Evolutionary conservation across 2,113 vertebrate species (phyloP), one percentile per base, ranked within the genome.

Genomic region (Tricholaema leucomelas): DNA sequence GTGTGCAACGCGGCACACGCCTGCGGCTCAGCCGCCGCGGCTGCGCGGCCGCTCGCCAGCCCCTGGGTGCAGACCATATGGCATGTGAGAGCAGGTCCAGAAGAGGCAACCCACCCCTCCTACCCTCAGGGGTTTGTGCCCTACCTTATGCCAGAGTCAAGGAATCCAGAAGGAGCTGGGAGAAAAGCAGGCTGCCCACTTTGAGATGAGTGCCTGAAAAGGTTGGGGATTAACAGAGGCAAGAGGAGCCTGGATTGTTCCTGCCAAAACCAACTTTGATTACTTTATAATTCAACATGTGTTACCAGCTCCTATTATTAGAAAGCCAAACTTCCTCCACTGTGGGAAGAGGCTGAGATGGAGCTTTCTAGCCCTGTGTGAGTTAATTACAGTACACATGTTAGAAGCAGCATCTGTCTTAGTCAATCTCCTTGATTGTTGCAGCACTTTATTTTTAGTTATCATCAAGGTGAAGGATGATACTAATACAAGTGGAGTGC

Each of bases 351-450:
- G 64, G 69, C 92, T 92, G 90, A 92, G 84, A 85, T 87, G 79
- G 75, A 95, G 93, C 94, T 96, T 93, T 96, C 81, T 50, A 85
- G 88, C 84, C 92, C 59, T 69, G 83, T 93, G 69, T 94, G 85
- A 96, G 94, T 96, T 96, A 96, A 97, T 97, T 97, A 93, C 95
- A 95, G 87, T 89, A 93, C 95, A 96, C 96, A 95, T 97, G 96
- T 95, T 95, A 91, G 89, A 89, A 96, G 87, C 94, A 82, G 94
- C 96, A 96, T 95, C 96, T 97, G 97, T 95, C 96, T 92, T 92
- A 93, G 96, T 96, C 95, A 96, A 92, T 97, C 95, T 95, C 90
- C 82, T 59, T 87, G 92, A 95, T 96, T 93, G 93, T 96, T 92
- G 81, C 86, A 93, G 88, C 80, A 21, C 82, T 95, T 92, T 96